Conservation (phyloP, 2,797 vertebrate species). For the Eremophila alpestris region DNA sequence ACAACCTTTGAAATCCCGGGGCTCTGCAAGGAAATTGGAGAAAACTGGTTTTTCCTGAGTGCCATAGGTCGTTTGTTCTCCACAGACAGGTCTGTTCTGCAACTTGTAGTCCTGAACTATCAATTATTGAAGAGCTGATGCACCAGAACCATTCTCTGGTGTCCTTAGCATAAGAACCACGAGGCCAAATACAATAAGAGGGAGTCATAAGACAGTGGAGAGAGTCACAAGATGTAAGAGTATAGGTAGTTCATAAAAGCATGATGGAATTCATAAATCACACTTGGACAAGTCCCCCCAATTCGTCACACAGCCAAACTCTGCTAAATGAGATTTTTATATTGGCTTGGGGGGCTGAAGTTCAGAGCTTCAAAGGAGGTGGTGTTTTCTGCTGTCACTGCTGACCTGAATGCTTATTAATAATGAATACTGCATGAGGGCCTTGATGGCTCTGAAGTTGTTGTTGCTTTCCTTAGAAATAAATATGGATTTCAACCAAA, state of each 20-base stretch:
- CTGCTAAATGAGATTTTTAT: conserved; percentile 56
- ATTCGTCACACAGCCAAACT: neutral
- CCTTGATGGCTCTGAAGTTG: neutral
- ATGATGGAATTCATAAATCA: conserved; percentile 62
- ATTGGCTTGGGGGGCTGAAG: conserved; percentile 13
- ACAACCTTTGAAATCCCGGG: neutral
- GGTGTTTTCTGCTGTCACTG: neutral
- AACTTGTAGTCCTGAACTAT: conserved; percentile 41
- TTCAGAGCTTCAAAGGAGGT: neutral
- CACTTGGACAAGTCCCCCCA: conserved; percentile 31
- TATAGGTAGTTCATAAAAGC: conserved; percentile 50
- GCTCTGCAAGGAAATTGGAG: conserved; percentile 14
- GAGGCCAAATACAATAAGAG: conserved; percentile 48
- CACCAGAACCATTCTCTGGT: conserved; percentile 15
- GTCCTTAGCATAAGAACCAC: conserved; percentile 22
- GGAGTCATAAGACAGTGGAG: neutral
- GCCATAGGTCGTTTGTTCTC: conserved; percentile 19
- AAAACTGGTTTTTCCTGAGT: neutral
- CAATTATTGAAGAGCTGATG: conserved; percentile 54
- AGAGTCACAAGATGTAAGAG: conserved; percentile 10
- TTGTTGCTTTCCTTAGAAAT: neutral
- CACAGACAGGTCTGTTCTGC: conserved; percentile 19
- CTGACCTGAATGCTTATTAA: conserved; percentile 7
- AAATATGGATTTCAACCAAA: neutral
- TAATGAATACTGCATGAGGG: conserved; percentile 5